Base-by-base conservation (phyloP, 2,113 vertebrate genomes). In the Daubentonia madagascariensis region DNA sequence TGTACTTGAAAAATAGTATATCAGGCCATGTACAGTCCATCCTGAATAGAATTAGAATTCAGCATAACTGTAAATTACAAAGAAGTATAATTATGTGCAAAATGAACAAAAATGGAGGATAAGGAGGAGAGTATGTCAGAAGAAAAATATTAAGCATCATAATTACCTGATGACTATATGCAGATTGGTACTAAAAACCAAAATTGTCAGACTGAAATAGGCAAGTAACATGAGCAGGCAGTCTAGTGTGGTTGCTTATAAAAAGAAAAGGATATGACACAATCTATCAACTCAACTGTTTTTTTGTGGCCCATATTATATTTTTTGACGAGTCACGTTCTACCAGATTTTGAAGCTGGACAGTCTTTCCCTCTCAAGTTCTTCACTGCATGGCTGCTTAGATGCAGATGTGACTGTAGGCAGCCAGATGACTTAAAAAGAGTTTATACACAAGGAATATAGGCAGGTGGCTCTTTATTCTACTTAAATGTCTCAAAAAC, bases 11-110 rank as follows among this genome's bases (percentile, higher is more conserved):
- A 95, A 57, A 79, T 54, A 57, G 25, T 40, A 30, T 32, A 59
- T 50, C 9, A 50, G 0, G 13, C 23, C 17, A 35, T 50, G 9
- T 30, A 63, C 2, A 75, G 43, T 43, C 4, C 30, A 45, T 85
- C 16, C 3, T 16, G 45, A 81, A 81, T 65, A 81, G 35, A 65
- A 92, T 89, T 91, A 89, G 25, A 92, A 95, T 73, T 97, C 30
- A 83, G 12, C 35, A 45, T 72, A 89, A 52, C 1, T 81, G 16
- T 12, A 40, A 92, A 72, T 76, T 80, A 79, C 52, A 92, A 54
- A 45, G 25, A 85, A 79, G 86, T 2, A 75, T 61, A 91, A 93
- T 80, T 85, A 43, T 37, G 28, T 89, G 32, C 45, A 37, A 67
- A 97, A 93, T 87, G 9, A 95, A 28, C 17, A 86, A 79, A 91